Evolutionary conservation across 2,113 vertebrate species (phyloP), one percentile per base, ranked within the genome.

Genomic region (Neolamprologus ventralis): DNA sequence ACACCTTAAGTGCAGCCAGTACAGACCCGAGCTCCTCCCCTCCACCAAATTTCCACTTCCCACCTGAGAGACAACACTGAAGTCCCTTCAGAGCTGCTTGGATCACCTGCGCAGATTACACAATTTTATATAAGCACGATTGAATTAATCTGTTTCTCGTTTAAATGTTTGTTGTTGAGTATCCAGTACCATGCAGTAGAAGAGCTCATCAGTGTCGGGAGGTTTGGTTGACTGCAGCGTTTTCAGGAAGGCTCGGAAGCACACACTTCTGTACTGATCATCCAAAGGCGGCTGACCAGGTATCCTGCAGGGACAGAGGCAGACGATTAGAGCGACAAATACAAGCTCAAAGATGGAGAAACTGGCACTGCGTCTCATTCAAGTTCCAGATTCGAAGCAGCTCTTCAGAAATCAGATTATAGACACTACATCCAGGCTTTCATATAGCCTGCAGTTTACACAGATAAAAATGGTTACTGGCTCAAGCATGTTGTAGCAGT

Each of bases 1-100:
- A 91, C 87, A 99, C 99, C 97, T 99, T 99, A 10, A 99, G 90
- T 9, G 97, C 96, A 49, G 99, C 98, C 80, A 99, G 95, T n/a
- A 98, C 96, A 42, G 97, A 96, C 33, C 99, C 98, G 31, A 98
- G 96, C 47, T 98, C 97, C 75, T 99, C 98, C 1, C 94, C 95
- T 2, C 96, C 96, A 7, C 95, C 94, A 47, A 97, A 95, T 40
- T 97, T 98, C 97, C 98, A 98, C 91, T 98, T 99, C 16, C 97
- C 97, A 23, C 97, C 96, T 1, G 97, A 98, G 12, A 99, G 95
- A 85, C 98, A 97, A 0, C 95, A 98, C 87, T 99, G 99, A 83
- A 98, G 95, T 9, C 98, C 99, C 93, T 98, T 99, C 91, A 99
- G 93, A 5, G 98, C 97, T 63, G 96, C 97, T 84, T 99, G 98